phyloP scores from a whole-genome alignment of 2,113 vertebrate genomes.

The Chionis minor region DNA sequence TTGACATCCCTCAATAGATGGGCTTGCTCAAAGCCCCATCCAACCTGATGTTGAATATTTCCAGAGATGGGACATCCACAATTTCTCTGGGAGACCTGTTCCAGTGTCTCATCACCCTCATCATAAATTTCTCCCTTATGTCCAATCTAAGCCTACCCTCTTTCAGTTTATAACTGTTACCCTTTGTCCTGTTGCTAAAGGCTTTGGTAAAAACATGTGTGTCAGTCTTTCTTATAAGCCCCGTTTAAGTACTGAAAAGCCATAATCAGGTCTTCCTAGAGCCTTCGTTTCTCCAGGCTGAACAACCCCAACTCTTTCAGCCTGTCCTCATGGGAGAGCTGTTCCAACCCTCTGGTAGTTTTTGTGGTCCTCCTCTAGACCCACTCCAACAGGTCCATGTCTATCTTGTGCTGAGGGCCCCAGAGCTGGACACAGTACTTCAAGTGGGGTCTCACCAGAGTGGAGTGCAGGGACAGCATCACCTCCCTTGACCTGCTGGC shows the following conservation, averaged over 20 bases:
- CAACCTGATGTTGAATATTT: not conserved
- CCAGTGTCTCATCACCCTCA: not conserved
- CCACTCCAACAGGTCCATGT: too few relatives aligned
- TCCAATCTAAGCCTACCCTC: not conserved
- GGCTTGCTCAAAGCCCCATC: not conserved
- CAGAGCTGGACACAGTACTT: too few relatives aligned
- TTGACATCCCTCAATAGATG: not conserved
- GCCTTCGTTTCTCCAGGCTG: not conserved
- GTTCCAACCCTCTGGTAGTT: too few relatives aligned
- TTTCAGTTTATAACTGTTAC: not conserved
- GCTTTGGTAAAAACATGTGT: not conserved
- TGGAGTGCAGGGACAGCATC: too few relatives aligned
- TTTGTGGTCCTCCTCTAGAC: too few relatives aligned
- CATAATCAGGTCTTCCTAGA: not conserved
- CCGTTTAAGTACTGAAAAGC: not conserved
- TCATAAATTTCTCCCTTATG: not conserved
- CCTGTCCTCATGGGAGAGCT: not conserved
- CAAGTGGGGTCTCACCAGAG: too few relatives aligned
- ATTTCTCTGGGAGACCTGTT: not conserved
- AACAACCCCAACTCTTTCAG: not conserved
- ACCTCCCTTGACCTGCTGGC: too few relatives aligned
- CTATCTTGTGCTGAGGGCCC: too few relatives aligned
- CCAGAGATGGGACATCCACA: not conserved
- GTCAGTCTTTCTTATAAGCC: not conserved
- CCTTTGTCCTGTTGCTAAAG: not conserved